phyloP scores from a whole-genome alignment of 2,797 vertebrate species.

The Potorous gilbertii region DNA sequence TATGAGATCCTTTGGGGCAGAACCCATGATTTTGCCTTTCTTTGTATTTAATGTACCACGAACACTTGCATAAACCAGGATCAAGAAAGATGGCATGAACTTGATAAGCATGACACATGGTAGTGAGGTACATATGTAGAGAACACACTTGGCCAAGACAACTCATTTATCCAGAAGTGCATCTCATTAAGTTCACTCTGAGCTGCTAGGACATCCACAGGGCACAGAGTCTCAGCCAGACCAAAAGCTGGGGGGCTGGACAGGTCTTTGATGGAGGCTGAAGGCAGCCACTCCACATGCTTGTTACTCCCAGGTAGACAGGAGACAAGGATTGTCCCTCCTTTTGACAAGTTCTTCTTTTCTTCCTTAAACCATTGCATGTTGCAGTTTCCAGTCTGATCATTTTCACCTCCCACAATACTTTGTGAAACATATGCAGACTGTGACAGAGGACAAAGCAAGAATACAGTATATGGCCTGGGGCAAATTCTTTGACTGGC shows the following conservation, averaged over 20 bases:
- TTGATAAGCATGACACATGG: neutral
- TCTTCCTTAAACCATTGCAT: neutral
- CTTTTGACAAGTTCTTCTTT: neutral
- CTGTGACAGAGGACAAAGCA: neutral
- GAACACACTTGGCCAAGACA: too few relatives aligned
- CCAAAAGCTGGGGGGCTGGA: neutral
- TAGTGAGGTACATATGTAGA: too few relatives aligned
- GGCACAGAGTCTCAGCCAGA: too few relatives aligned
- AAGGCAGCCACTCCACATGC: neutral
- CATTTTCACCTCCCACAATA: neutral
- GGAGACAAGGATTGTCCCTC: too few relatives aligned
- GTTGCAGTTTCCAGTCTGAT: neutral
- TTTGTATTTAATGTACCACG: neutral
- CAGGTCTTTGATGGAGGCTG: neutral
- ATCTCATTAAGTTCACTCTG: too few relatives aligned
- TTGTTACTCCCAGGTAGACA: neutral
- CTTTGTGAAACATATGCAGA: neutral
- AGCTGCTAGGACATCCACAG: too few relatives aligned
- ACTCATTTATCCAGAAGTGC: too few relatives aligned
- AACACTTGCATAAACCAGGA: neutral
- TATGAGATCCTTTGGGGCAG: neutral
- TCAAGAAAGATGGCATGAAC: neutral
- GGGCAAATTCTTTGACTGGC: neutral
- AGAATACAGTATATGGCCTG: neutral
- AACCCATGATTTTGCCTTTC: too few relatives aligned